Evolutionary conservation across 2,888 invertebrate genomes (phyloP).

Genomic region (Biston stratarius): DNA sequence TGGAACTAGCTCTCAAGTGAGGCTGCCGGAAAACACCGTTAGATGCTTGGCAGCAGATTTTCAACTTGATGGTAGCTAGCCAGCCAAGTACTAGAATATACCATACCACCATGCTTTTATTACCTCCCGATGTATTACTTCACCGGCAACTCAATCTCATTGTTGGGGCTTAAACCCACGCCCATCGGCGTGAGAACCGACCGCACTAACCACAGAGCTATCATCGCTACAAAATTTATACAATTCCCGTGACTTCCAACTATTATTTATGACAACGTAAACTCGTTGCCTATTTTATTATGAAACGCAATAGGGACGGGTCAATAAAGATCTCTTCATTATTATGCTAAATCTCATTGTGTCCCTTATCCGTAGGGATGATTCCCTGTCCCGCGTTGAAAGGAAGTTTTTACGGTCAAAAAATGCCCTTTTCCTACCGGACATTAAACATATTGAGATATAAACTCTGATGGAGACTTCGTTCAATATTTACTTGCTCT

Average conservation of each 20-base stretch:
- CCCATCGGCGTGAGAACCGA: no score
- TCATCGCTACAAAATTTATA: not conserved
- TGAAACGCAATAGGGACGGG: constrained; percentile 51
- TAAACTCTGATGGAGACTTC: constrained; percentile 63
- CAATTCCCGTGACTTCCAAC: not conserved
- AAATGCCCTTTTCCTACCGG: constrained; percentile 53
- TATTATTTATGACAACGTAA: constrained; percentile 37
- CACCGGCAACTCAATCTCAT: no score
- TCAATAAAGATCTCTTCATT: constrained; percentile 63
- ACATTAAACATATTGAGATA: constrained; percentile 76
- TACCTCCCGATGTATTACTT: no score
- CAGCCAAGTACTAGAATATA: no score
- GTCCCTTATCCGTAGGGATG: constrained; percentile 64
- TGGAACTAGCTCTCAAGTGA: no score
- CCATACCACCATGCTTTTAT: no score
- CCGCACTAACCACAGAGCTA: no score
- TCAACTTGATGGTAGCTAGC: no score
- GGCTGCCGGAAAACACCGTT: no score
- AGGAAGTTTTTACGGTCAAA: constrained; percentile 61
- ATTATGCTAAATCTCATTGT: constrained; percentile 77
- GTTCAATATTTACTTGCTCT: constrained; percentile 71
- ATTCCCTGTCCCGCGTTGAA: constrained; percentile 57
- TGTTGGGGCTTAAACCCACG: no score
- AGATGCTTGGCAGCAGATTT: no score
- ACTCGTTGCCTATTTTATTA: constrained; percentile 32